These are phyloP conservation scores for Paramuricea clavata DNA, from an alignment of 92 coral and sea anemone genomes.

Conservation along the genomic window DNA sequence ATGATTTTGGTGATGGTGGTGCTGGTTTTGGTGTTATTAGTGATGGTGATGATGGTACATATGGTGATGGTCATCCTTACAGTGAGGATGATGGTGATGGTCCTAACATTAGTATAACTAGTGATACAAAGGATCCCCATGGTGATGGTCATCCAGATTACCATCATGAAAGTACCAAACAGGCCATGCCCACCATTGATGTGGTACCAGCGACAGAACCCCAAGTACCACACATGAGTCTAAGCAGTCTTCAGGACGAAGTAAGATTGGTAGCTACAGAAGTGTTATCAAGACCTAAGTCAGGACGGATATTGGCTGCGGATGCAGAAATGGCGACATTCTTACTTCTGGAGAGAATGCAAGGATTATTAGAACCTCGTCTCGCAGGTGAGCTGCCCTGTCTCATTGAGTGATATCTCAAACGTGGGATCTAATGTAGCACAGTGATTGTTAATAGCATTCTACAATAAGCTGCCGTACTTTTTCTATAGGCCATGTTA, in stretches of 20 bases:
- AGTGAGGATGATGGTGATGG: neutral
- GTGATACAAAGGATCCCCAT: neutral
- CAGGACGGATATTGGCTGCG: conserved; percentile 82
- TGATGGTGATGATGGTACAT: neutral
- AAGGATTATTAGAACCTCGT: conserved; percentile 84
- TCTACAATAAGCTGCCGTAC: too few relatives aligned
- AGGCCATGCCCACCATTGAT: neutral
- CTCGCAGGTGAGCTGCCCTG: conserved; percentile 67
- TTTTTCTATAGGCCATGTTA: too few relatives aligned
- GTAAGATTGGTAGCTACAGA: conserved; percentile 86
- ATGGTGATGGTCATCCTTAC: conserved; percentile 31
- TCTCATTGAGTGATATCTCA: too few relatives aligned
- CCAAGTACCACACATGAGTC: conserved; percentile 73
- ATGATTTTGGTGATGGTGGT: conserved; percentile 36
- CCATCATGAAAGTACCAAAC: neutral
- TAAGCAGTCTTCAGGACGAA: conserved; percentile 89
- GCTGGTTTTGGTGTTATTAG: conserved; percentile 29
- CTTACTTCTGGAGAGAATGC: conserved; percentile 91
- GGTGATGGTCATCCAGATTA: conserved; percentile 8
- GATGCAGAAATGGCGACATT: conserved; percentile 86
- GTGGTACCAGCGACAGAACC: neutral
- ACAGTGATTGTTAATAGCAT: too few relatives aligned
- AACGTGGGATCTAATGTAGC: too few relatives aligned
- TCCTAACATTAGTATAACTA: neutral
- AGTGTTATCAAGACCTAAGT: conserved; percentile 89